Evolutionary conservation across 1,140 invertebrate genomes (phyloP), one percentile per base, ranked within the genome.

Genomic region (Papilio polyxenes): DNA sequence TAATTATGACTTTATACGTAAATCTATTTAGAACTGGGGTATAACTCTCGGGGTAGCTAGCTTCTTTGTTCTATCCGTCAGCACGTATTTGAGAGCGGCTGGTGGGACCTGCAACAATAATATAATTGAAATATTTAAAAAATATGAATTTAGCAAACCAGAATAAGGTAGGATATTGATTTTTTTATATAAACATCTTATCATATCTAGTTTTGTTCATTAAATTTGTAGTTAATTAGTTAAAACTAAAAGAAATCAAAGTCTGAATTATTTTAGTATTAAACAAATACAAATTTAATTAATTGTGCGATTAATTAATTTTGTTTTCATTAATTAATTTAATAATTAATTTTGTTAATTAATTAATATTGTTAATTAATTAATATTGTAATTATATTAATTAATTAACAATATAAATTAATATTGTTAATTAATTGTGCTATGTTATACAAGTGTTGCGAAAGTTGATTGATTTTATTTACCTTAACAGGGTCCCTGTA

Each of bases 401-500:
- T n/a, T n/a, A n/a, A n/a, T n/a, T n/a, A n/a, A n/a, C n/a, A n/a
- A n/a, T n/a, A n/a, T n/a, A n/a, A n/a, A 31, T 31, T 31, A 31
- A 31, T 31, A 31, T 31, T 31, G 23, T 31, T 31, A 31, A 31
- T 31, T 31, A 31, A 31, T 31, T 31, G 2, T 31, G 23, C 23
- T 31, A 31, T 31, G 23, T 31, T 31, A n/a, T 31, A 31, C 23
- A 31, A 31, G 23, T 31, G 23, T 31, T 31, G 23, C 23, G 23
- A 31, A 69, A 17, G 7, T 69, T 9, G 31, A 13, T 15, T 44
- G 15, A n/a, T 74, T 17, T 76, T 2, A 56, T n/a, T 82, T 84
- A 93, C 93, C 91, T 94, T 94, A 31, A 87, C 80, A 31, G 93
- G 93, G 72, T 93, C 85, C 83, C 90, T 89, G 76, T 93, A 94